Conservation (phyloP, 2,888 invertebrate species). For the Eudemis profundana region DNA sequence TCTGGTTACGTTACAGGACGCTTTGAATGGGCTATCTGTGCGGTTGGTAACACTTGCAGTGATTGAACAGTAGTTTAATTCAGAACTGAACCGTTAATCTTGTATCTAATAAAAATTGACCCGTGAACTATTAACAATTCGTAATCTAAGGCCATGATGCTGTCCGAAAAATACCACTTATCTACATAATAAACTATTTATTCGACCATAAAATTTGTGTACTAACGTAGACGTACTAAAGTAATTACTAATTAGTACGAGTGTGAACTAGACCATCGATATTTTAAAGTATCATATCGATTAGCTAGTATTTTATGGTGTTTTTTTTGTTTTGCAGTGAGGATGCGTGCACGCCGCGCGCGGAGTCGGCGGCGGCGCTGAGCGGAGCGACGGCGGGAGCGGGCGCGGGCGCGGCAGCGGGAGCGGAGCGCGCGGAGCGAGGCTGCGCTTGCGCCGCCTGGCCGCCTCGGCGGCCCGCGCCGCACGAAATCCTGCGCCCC, state of each 20-base stretch:
- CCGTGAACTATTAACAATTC: too few relatives aligned
- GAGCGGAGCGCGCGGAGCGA: slow-evolving; percentile 61
- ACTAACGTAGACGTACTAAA: too few relatives aligned
- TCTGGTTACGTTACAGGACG: neutral
- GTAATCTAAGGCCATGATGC: too few relatives aligned
- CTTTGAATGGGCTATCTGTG: neutral
- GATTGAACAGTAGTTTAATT: neutral
- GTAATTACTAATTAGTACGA: too few relatives aligned
- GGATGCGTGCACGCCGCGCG: slow-evolving; percentile 78
- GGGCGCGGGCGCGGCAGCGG: slow-evolving; percentile 51
- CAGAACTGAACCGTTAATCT: too few relatives aligned
- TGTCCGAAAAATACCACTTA: too few relatives aligned
- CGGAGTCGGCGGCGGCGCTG: slow-evolving; percentile 67
- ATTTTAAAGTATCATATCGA: neutral
- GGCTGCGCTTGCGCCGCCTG: slow-evolving; percentile 79
- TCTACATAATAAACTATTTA: too few relatives aligned
- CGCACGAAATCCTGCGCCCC: slow-evolving; percentile 93
- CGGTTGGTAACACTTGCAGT: neutral
- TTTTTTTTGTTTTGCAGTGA: slow-evolving; percentile 64
- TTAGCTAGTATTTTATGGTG: neutral
- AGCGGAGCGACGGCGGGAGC: slow-evolving; percentile 50
- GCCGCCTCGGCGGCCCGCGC: slow-evolving; percentile 83
- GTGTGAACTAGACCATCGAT: too few relatives aligned
- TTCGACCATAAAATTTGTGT: too few relatives aligned
- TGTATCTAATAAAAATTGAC: too few relatives aligned